Conservation (phyloP, 2,113 vertebrate genomes). For the Chloebia gouldiae region DNA sequence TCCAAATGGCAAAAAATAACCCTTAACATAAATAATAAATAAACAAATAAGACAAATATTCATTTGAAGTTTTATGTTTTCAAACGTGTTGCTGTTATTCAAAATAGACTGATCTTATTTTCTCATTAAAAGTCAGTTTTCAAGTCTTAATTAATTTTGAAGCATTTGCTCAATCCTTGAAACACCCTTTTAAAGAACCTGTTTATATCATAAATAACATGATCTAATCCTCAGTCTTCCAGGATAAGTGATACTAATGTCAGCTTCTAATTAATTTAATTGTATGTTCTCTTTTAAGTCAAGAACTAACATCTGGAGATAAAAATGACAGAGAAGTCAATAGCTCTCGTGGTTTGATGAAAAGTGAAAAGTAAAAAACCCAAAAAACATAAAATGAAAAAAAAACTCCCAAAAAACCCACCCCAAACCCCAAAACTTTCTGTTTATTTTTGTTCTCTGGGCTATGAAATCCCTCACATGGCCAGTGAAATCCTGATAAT, state of each 20-base stretch:
- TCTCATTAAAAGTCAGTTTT: neutral
- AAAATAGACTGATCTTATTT: neutral
- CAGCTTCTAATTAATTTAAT: constrained; percentile 9
- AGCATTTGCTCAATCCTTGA: neutral
- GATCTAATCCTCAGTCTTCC: neutral
- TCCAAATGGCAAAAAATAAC: neutral
- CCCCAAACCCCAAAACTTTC: neutral
- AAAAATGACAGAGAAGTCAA: neutral
- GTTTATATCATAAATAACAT: neutral
- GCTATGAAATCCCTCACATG: neutral
- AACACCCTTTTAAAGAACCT: neutral
- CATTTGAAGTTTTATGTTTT: neutral
- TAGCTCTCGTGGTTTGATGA: neutral
- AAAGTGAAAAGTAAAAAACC: neutral
- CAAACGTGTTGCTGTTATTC: neutral
- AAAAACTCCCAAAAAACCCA: neutral
- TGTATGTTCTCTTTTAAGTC: neutral
- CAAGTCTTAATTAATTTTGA: neutral
- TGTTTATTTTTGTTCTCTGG: neutral
- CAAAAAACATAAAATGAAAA: neutral
- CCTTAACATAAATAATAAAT: neutral
- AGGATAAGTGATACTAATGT: neutral
- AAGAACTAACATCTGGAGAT: constrained; percentile 15
- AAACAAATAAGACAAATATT: neutral
- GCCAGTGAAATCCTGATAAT: neutral